Conservation (phyloP, 2,888 invertebrate genomes). For the Drosophila fungiperda region DNA sequence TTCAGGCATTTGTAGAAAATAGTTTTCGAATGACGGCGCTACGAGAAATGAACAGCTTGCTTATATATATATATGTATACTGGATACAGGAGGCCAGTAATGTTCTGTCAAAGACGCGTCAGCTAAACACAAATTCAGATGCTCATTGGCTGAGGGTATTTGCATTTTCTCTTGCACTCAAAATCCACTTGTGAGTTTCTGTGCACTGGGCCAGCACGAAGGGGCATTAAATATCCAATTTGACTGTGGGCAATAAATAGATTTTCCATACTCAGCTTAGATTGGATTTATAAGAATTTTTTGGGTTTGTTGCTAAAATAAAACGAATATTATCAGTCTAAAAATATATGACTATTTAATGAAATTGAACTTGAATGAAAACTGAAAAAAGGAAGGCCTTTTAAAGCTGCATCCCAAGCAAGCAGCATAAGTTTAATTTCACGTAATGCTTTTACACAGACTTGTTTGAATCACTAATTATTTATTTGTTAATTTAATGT, state of each 20-base stretch:
- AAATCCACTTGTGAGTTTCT: constrained; percentile 73
- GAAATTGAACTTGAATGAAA: too few relatives aligned
- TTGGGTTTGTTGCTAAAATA: not conserved
- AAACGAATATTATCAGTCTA: not conserved
- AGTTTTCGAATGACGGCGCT: not conserved
- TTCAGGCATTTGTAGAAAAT: not conserved
- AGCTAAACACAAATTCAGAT: constrained; percentile 47
- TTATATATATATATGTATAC: too few relatives aligned
- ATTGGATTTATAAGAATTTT: constrained; percentile 6
- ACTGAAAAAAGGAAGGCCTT: constrained; percentile 26
- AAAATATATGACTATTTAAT: constrained; percentile 11
- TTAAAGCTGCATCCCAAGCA: not conserved
- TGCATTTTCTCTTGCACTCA: constrained; percentile 44
- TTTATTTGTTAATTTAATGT: too few relatives aligned
- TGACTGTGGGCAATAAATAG: constrained; percentile 41
- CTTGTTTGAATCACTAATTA: not conserved
- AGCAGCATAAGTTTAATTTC: not conserved
- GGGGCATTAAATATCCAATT: constrained; percentile 56
- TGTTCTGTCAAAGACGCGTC: constrained; percentile 25
- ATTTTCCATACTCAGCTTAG: constrained; percentile 27
- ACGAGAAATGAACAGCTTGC: not conserved
- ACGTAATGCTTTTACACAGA: not conserved
- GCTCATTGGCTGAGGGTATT: constrained; percentile 35
- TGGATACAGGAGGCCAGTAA: too few relatives aligned
- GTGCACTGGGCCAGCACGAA: constrained; percentile 24